phyloP scores from a whole-genome alignment of 1,140 invertebrate genomes.

The Lordiphosa clarofinis region DNA sequence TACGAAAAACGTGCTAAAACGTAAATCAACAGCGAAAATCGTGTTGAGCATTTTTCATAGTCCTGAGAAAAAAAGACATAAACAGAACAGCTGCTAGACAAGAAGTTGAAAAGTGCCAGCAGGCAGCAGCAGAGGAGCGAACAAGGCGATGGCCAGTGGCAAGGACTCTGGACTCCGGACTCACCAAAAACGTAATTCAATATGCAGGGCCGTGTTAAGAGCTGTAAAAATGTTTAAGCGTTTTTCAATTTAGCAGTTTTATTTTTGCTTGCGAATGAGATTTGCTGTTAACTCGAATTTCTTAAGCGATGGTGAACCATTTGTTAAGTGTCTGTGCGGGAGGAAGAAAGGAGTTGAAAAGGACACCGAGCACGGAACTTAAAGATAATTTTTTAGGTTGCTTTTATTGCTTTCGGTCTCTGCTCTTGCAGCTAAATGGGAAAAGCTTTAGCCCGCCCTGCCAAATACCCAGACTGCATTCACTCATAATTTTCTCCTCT shows the following conservation, averaged over 20 bases:
- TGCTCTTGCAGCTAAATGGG: no score
- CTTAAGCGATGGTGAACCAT: constrained; percentile 51
- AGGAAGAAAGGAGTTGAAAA: constrained; percentile 3
- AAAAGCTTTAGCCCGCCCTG: no score
- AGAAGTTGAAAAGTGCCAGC: constrained; percentile 49
- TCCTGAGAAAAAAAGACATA: constrained; percentile 28
- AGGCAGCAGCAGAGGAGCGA: constrained; percentile 27
- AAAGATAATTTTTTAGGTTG: no score
- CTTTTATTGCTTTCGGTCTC: no score
- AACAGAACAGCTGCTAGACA: constrained; percentile 10
- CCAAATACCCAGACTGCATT: neutral
- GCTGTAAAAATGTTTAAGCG: constrained; percentile 77
- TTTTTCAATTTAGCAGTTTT: constrained; percentile 75
- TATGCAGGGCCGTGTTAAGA: constrained; percentile 71
- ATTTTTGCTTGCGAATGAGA: constrained; percentile 63
- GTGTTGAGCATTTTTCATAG: constrained; percentile 70
- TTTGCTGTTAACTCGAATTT: constrained; percentile 68
- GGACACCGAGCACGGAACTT: no score
- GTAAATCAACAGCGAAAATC: constrained; percentile 76
- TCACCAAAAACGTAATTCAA: constrained; percentile 62
- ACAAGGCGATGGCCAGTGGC: constrained; percentile 1
- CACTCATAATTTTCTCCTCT: neutral
- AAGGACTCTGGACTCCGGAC: constrained; percentile 2
- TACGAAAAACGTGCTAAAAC: constrained; percentile 74
- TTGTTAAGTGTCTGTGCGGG: constrained; percentile 39